A percentile compares a stretch with the other conserved stretches of the same genome.
Evolutionary conservation across 2,797 vertebrate species (phyloP).

Genomic region (Sylvia borin): DNA sequence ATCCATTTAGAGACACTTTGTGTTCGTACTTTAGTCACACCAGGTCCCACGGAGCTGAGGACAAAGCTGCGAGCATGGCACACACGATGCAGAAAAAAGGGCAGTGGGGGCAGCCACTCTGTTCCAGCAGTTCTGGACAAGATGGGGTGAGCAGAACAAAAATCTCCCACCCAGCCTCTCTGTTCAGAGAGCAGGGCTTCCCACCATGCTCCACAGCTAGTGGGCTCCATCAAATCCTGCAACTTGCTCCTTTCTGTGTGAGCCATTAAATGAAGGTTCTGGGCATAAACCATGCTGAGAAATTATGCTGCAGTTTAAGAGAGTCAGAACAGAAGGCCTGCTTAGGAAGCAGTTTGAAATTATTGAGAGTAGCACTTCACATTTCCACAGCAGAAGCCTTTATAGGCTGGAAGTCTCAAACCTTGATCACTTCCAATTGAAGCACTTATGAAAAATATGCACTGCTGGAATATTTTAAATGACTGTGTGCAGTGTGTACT

Average conservation of each 20-base stretch:
- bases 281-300: conserved; percentile 10
- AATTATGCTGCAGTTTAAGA: conserved; percentile 34
- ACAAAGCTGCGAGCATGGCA: background rate
- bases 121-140: background rate
- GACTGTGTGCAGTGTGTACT: conserved; percentile 65
- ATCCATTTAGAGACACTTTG: background rate
- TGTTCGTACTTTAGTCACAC: background rate
- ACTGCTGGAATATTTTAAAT: conserved; percentile 72
- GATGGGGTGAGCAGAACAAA: background rate
- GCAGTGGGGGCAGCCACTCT: background rate
- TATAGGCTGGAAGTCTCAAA: conserved; percentile 62
- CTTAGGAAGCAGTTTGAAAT: conserved; percentile 65
- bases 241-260: background rate
- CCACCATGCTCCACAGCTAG: background rate
- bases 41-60: background rate
- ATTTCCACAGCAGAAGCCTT: conserved; percentile 64
- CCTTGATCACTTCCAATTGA: conserved; percentile 68
- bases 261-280: conserved; percentile 23
- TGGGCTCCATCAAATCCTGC: background rate
- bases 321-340: conserved; percentile 27
- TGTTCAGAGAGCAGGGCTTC: background rate
- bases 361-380: conserved; percentile 63
- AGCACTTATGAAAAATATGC: conserved; percentile 67
- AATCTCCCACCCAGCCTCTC: background rate
- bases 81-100: background rate